Percentiles rank a stretch among this genome's conserved stretches.
Evolutionary conservation across 2,797 vertebrate genomes (phyloP).

Genomic region (Potorous gilbertii): DNA sequence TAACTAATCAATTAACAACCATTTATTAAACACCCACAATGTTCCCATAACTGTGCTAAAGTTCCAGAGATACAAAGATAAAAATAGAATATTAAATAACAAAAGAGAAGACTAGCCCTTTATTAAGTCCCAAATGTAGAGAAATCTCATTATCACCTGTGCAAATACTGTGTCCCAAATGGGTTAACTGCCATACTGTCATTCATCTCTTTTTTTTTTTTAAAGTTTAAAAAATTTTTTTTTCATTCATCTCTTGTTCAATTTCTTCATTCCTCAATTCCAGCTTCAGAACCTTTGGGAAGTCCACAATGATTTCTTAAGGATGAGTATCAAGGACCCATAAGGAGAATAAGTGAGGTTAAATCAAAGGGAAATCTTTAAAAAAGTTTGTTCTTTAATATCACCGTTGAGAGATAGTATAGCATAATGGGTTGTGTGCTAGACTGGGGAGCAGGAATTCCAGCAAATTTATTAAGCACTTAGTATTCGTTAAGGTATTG

Average conservation of each 20-base stretch:
- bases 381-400: not conserved
- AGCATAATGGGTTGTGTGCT: not conserved
- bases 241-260: not conserved
- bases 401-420: not conserved
- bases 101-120: not conserved
- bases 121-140: not conserved
- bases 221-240: too few relatives aligned
- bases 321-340: not conserved
- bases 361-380: not conserved
- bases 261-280: not conserved
- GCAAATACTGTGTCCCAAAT: too few relatives aligned
- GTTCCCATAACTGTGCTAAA: not conserved
- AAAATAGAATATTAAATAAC: not conserved
- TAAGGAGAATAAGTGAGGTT: not conserved
- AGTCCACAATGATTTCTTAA: not conserved
- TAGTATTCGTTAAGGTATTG: not conserved
- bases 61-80: not conserved
- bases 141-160: not conserved
- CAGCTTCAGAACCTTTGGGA: not conserved
- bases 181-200: not conserved
- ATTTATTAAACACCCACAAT: not conserved
- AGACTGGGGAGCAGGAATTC: not conserved
- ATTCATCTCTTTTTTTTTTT: not conserved
- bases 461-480: not conserved
- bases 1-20: not conserved